Evolutionary conservation across 2,797 vertebrate genomes (phyloP).

Genomic region (Graptemys geographica): DNA sequence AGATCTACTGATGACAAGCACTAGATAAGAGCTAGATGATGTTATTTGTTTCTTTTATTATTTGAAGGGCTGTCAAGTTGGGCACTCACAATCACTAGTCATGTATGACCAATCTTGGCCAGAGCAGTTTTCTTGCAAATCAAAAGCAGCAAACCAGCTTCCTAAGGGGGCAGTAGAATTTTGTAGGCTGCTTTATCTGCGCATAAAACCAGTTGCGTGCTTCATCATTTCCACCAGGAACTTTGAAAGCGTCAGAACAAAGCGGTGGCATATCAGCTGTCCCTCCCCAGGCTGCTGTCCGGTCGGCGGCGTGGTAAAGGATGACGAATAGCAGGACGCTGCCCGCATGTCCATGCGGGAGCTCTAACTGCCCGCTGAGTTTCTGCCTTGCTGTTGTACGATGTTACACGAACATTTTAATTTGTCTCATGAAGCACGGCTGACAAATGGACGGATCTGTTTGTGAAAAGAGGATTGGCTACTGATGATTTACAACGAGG

Average conservation of each 20-base stretch:
- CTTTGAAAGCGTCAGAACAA: not conserved
- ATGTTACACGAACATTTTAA: not conserved
- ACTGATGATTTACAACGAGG: not conserved
- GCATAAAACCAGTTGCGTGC: too few species aligned
- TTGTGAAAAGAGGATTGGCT: not conserved
- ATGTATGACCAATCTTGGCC: not conserved
- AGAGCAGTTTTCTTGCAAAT: not conserved
- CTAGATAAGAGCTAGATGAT: too few species aligned
- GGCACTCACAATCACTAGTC: not conserved
- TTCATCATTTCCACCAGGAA: not conserved
- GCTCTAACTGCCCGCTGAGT: not conserved
- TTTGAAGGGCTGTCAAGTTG: not conserved
- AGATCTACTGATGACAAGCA: too few species aligned
- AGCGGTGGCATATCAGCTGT: not conserved
- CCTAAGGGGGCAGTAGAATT: not conserved
- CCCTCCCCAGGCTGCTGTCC: not conserved
- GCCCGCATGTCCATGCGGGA: not conserved
- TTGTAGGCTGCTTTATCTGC: not conserved
- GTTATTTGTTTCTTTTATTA: too few species aligned
- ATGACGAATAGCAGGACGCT: not conserved
- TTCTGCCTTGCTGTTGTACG: not conserved
- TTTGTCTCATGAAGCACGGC: rapidly evolving
- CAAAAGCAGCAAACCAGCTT: not conserved
- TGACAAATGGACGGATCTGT: not conserved
- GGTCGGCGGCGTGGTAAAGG: not conserved